Percentiles rank a stretch among this genome's conserved stretches.
Conservation (phyloP, 2,888 invertebrate species). For the Tribolium freemani region DNA sequence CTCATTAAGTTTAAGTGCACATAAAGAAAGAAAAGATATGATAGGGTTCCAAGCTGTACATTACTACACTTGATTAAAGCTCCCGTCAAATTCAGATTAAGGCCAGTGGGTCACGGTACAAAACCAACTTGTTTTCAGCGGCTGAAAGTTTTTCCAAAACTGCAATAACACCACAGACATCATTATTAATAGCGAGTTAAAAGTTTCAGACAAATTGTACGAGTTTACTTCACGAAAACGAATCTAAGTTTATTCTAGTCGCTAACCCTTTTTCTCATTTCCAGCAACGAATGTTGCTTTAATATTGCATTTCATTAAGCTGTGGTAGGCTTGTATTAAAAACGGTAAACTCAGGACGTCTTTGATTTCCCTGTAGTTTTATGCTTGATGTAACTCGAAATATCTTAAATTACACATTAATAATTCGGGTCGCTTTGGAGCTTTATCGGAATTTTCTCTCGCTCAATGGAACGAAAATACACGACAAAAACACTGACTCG, state of each 20-base stretch:
- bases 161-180: slow-evolving; percentile 8
- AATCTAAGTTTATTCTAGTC: neutral
- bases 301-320: slow-evolving; percentile 39
- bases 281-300: slow-evolving; percentile 16
- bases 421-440: slow-evolving; percentile 10
- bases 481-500: neutral
- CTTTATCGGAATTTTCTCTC: slow-evolving; percentile 1
- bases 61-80: slow-evolving; percentile 59
- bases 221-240: neutral
- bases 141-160: slow-evolving; percentile 10
- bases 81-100: slow-evolving; percentile 58
- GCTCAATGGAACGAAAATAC: neutral
- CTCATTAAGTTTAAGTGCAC: slow-evolving; percentile 64
- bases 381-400: slow-evolving; percentile 27
- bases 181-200: slow-evolving; percentile 6
- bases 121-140: slow-evolving; percentile 9
- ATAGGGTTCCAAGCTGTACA: slow-evolving; percentile 49
- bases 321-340: slow-evolving; percentile 27
- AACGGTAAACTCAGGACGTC: slow-evolving; percentile 23
- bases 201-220: slow-evolving; percentile 7
- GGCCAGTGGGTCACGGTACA: slow-evolving; percentile 43
- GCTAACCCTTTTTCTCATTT: slow-evolving; percentile 19
- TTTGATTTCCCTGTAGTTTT: slow-evolving; percentile 43
- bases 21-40: slow-evolving; percentile 59
- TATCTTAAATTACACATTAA: slow-evolving; percentile 38